Percentiles rank a stretch among this genome's conserved stretches.
These are phyloP conservation scores for Sesamia inferens DNA, from an alignment of 2,888 invertebrate genomes.

Conservation along the genomic window DNA sequence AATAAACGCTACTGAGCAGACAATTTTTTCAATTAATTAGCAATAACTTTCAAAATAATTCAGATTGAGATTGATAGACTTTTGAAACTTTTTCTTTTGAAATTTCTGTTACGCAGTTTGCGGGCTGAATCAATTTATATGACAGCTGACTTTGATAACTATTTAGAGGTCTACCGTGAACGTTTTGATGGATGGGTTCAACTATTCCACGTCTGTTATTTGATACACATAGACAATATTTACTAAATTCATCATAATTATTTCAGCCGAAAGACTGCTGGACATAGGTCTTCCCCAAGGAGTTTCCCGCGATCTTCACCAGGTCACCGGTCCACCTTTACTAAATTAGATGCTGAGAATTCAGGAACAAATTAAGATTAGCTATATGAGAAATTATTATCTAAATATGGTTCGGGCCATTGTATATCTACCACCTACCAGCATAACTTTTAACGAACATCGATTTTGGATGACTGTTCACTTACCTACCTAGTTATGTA, in stretches of 20 bases:
- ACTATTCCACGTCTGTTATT: slow-evolving; percentile 10
- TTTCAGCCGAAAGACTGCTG: too few relatives aligned
- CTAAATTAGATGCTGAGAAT: background rate
- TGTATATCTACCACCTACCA: background rate
- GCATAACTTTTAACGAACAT: background rate
- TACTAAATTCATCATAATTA: too few relatives aligned
- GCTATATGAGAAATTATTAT: background rate
- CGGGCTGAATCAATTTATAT: slow-evolving; percentile 1
- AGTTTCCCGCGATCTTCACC: too few relatives aligned
- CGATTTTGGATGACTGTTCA: background rate
- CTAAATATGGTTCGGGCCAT: background rate
- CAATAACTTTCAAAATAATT: background rate
- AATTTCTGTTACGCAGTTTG: too few relatives aligned
- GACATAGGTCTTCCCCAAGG: too few relatives aligned
- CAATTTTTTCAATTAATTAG: background rate
- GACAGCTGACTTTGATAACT: slow-evolving; percentile 9
- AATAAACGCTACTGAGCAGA: background rate
- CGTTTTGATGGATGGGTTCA: slow-evolving; percentile 11
- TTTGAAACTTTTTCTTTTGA: too few relatives aligned
- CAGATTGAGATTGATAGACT: too few relatives aligned
- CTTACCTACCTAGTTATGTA: background rate
- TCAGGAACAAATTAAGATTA: background rate
- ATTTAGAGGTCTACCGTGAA: background rate
- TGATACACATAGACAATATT: slow-evolving; percentile 19
- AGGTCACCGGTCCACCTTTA: too few relatives aligned